Base-by-base conservation (phyloP, 2,797 vertebrate species). In the Lacerta agilis region DNA sequence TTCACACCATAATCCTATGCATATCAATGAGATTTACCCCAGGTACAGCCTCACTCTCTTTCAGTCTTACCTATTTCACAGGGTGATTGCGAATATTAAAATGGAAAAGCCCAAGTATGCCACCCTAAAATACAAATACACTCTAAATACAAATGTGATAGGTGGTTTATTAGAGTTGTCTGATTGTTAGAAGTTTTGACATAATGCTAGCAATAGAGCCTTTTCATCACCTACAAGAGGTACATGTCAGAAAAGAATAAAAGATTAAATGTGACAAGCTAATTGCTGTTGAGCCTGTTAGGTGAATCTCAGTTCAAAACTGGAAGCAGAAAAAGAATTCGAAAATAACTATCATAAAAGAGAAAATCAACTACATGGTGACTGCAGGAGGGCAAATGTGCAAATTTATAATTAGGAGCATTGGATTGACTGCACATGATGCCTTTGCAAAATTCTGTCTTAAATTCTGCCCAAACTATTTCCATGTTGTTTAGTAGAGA, bases 371-470 rank as follows among this genome's bases (percentile, higher is more conserved):
- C 79, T 75, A 4, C 55, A 33, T 1, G 15, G 43, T 43, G 5
- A 0, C 27, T 25, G 8, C 15, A 80, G 0, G 20, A 3, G 0
- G 1, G n/a, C 85, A 85, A 27, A 1, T 80, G 55, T 18, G 36
- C 55, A 8, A 87, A 82, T 75, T 66, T 38, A 8, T 67, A 73
- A 45, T 29, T 10, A 58, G 41, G 20, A 89, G 25, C n/a, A 2
- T 9, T 82, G 29, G 1, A 23, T 11, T 88, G 83, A 8, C n/a
- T 90, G 20, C 67, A 55, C 82, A 71, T 38, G 23, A 61, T 91
- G 55, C 20, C 45, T 49, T 15, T 61, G 69, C 80, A 81, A 87
- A 81, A 79, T 87, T 82, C 71, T 90, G 69, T 41, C 41, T 43
- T 85, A 29, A 84, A n/a, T 72, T 86, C 36, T 77, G 73, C 18